phyloP scores from a whole-genome alignment of 30 jellyfish, hydroid and myxozoan genomes.

The Mastigias papua region DNA sequence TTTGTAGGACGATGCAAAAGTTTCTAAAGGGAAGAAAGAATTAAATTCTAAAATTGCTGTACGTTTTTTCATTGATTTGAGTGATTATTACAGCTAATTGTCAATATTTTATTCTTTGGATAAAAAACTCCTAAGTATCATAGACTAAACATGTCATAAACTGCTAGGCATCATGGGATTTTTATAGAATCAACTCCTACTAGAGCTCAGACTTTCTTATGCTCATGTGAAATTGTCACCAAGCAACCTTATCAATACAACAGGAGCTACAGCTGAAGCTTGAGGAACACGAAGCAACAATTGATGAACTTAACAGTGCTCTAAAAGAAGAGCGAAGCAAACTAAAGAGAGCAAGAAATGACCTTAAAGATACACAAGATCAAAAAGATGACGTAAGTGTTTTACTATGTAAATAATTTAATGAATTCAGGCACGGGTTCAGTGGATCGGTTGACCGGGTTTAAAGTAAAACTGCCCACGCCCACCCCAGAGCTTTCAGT shows the following conservation, averaged over 20 bases:
- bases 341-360: conserved; percentile 34
- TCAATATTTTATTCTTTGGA: too few species aligned
- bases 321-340: conserved; percentile 31
- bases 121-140: too few species aligned
- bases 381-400: conserved; percentile 32
- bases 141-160: too few species aligned
- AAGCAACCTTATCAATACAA: not conserved
- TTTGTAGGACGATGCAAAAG: conserved; percentile 62
- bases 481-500: not conserved
- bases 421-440: too few species aligned
- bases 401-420: not conserved
- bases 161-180: too few species aligned
- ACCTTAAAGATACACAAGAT: conserved; percentile 18
- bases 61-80: not conserved
- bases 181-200: too few species aligned
- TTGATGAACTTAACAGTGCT: conserved; percentile 38
- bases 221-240: too few species aligned
- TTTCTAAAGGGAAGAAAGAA: conserved; percentile 30
- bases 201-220: too few species aligned
- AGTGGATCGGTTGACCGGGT: too few species aligned
- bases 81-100: too few species aligned
- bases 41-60: conserved; percentile 34
- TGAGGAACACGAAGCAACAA: conserved; percentile 37
- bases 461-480: too few species aligned
- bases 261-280: conserved; percentile 50